A percentile compares a stretch with the other conserved stretches of the same genome.
phyloP scores from a whole-genome alignment of 1,140 invertebrate genomes.

The Plutomurus gul region DNA sequence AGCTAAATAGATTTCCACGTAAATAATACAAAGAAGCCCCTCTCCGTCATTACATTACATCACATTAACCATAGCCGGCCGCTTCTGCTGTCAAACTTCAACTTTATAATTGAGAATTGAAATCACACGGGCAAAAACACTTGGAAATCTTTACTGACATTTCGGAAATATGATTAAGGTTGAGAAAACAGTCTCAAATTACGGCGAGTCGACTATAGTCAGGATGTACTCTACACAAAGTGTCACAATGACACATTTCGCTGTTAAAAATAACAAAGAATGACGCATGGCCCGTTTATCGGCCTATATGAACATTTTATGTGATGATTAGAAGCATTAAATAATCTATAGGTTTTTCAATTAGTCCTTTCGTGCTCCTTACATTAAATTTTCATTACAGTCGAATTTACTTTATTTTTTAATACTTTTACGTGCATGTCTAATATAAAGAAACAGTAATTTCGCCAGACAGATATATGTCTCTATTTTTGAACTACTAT shows the following conservation, averaged over 20 bases:
- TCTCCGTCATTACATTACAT: constrained; percentile 18
- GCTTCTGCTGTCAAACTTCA: constrained; percentile 16
- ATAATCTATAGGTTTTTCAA: not conserved
- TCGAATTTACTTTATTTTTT: constrained; percentile 2
- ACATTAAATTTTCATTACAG: constrained; percentile 25
- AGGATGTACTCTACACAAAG: not conserved
- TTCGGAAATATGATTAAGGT: not conserved
- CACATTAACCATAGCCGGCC: not conserved
- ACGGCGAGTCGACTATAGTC: not conserved
- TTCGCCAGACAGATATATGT: too few relatives aligned
- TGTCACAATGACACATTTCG: constrained; percentile 25
- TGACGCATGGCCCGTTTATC: constrained; percentile 1
- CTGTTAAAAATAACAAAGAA: not conserved
- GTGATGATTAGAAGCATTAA: constrained; percentile 11
- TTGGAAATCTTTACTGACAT: not conserved
- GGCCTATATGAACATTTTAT: not conserved
- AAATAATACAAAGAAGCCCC: constrained; percentile 29
- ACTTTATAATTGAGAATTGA: constrained; percentile 26
- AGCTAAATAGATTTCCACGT: constrained; percentile 24
- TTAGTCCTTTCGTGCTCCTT: not conserved
- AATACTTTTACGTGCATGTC: not conserved
- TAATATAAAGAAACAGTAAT: too few relatives aligned
- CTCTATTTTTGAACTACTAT: too few relatives aligned
- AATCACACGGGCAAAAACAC: not conserved
- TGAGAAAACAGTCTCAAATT: not conserved